Percentiles rank a stretch among this genome's conserved stretches.
These are phyloP conservation scores for Ceratoteleas bidentatus DNA, from an alignment of 1,140 invertebrate species.

Conservation along the genomic window DNA sequence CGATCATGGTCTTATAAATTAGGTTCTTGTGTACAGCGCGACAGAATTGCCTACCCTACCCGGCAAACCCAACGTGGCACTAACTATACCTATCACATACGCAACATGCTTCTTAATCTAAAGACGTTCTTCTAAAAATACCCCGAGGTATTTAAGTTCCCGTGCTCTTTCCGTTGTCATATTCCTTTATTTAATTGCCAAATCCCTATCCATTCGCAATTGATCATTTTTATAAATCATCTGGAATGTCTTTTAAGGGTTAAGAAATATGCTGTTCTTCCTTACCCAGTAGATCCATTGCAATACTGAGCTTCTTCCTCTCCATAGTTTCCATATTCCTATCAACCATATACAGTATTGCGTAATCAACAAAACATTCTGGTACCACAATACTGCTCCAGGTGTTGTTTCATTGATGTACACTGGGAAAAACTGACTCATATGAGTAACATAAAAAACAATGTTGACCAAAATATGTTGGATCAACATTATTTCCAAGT, in stretches of 20 bases:
- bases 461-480: too few relatives aligned
- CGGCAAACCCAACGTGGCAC: neutral
- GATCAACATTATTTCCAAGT: too few relatives aligned
- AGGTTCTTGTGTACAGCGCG: neutral
- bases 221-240: constrained; percentile 5
- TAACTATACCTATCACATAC: neutral
- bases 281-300: constrained; percentile 4
- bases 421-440: too few relatives aligned
- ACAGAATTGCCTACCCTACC: neutral
- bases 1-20: constrained; percentile 24
- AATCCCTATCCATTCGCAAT: constrained; percentile 5
- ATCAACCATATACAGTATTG: constrained; percentile 10
- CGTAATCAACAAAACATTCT: constrained; percentile 27
- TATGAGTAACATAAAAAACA: too few relatives aligned
- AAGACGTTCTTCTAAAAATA: constrained; percentile 1
- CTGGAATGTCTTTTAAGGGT: neutral
- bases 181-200: neutral
- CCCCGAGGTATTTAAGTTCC: neutral
- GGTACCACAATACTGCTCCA: constrained; percentile 9
- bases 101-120: neutral
- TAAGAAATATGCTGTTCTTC: constrained; percentile 5
- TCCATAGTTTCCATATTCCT: constrained; percentile 13
- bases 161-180: neutral
- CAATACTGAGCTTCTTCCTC: neutral
- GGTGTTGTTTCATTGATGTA: constrained; percentile 25